These are phyloP conservation scores for Eriosoma lanigerum DNA, from an alignment of 1,140 invertebrate genomes.

Conservation along the genomic window DNA sequence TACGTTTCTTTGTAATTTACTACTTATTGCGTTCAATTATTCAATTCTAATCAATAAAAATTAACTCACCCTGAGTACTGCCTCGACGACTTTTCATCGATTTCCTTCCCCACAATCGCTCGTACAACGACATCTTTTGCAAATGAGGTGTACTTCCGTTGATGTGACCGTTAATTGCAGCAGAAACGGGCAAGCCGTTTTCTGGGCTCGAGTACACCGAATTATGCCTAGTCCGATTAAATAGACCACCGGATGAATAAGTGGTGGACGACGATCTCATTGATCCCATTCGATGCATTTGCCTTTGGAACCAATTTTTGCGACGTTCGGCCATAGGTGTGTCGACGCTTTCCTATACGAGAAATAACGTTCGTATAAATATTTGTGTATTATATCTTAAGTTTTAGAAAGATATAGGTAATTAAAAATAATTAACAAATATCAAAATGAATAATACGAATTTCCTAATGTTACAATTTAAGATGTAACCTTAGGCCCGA, in stretches of 20 bases:
- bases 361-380: background rate
- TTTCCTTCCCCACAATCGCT: constrained; percentile 75
- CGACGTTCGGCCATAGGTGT: constrained; percentile 78
- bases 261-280: constrained; percentile 79
- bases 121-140: constrained; percentile 77
- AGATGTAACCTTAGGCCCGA: no score
- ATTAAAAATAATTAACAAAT: no score
- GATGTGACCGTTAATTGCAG: constrained; percentile 55
- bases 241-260: constrained; percentile 75
- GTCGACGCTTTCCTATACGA: constrained; percentile 76
- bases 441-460: no score
- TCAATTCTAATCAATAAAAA: no score
- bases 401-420: no score
- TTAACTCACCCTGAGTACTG: constrained; percentile 21
- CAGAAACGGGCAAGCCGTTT: constrained; percentile 62
- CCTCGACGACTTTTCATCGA: constrained; percentile 64
- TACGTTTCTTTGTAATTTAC: no score
- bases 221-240: constrained; percentile 68
- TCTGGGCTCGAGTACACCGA: constrained; percentile 79
- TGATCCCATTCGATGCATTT: constrained; percentile 79
- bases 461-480: no score
- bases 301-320: constrained; percentile 84
- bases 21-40: no score
- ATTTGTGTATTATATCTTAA: no score
- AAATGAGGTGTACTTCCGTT: constrained; percentile 48